Percentiles rank a stretch among this genome's conserved stretches.
Conservation (phyloP, 53 echinoderm and acorn worm species). For the Temnopleurus reevesii region DNA sequence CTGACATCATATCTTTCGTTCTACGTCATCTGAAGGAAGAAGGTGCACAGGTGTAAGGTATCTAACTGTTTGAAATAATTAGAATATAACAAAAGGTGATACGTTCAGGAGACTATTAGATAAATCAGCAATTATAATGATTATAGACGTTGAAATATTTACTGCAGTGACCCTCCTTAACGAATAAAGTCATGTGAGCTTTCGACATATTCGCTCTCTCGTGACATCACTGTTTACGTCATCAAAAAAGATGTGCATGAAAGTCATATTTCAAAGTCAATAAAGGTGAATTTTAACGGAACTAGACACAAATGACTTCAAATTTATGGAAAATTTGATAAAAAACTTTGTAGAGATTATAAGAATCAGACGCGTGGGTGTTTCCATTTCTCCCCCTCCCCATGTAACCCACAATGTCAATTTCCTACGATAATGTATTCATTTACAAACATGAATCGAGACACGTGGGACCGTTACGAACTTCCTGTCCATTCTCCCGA, state of each 20-base stretch:
- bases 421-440: slow-evolving; percentile 28
- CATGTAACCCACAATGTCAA: slow-evolving; percentile 6
- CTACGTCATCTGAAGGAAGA: no score
- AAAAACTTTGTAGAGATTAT: background rate
- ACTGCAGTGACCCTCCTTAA: no score
- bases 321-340: background rate
- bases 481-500: background rate
- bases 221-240: background rate
- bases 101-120: no score
- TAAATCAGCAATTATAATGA: no score
- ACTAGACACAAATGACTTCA: background rate
- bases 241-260: background rate
- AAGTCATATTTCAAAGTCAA: background rate
- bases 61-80: no score
- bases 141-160: no score
- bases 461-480: slow-evolving; percentile 34
- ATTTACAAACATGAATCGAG: slow-evolving; percentile 24
- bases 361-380: slow-evolving; percentile 22
- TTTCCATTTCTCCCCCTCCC: background rate
- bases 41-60: no score
- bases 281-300: background rate
- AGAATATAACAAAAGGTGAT: no score
- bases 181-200: no score
- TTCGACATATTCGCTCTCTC: no score
- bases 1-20: no score